These are phyloP conservation scores for Diaphora mendica DNA, from an alignment of 2,888 invertebrate genomes.

Conservation along the genomic window DNA sequence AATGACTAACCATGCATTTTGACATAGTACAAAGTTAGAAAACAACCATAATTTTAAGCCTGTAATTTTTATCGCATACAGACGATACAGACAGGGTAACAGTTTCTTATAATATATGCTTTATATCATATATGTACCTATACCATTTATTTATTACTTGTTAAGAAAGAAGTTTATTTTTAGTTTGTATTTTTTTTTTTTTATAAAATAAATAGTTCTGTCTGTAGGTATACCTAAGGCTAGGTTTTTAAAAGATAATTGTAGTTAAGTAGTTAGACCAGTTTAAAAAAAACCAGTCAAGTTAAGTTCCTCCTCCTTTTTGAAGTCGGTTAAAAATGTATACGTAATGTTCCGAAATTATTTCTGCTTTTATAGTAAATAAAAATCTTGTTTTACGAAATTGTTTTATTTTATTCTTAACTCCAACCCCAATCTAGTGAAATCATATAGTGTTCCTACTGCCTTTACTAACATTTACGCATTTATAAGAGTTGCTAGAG, in stretches of 20 bases:
- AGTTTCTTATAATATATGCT: neutral
- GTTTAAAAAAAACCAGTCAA: too few species aligned
- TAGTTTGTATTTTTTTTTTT: neutral
- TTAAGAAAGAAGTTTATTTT: neutral
- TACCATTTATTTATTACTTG: neutral
- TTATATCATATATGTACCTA: too few species aligned
- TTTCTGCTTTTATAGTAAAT: conserved; percentile 17
- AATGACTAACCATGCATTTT: neutral
- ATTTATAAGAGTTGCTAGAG: too few species aligned
- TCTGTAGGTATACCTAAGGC: neutral
- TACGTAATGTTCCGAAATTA: conserved; percentile 1
- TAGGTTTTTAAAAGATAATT: neutral
- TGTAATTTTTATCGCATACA: neutral
- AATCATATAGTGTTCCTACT: too few species aligned
- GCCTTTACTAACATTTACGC: too few species aligned
- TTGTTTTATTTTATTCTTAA: neutral
- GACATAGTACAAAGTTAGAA: neutral
- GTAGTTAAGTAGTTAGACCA: neutral
- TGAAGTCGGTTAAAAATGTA: neutral
- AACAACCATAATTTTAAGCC: neutral
- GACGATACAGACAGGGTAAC: conserved; percentile 3
- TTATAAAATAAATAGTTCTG: neutral
- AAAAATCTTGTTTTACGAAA: conserved; percentile 9
- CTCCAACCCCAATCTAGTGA: too few species aligned
- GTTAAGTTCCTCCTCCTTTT: too few species aligned